Evolutionary conservation across 2,888 invertebrate species (phyloP), one percentile per base, ranked within the genome.

Genomic region (Ichneumoninae sp.): DNA sequence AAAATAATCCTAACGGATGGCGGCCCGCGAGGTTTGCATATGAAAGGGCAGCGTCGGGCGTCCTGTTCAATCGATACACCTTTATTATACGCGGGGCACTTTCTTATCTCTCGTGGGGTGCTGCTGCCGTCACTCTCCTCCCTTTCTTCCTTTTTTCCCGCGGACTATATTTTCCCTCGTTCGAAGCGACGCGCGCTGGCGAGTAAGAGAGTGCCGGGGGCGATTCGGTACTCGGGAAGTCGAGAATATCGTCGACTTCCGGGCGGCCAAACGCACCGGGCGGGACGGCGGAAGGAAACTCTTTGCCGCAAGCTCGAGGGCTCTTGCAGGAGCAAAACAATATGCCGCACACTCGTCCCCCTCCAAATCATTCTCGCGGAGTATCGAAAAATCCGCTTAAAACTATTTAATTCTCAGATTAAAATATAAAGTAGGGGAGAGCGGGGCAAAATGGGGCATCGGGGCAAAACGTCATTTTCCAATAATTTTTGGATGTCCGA

Each of bases 1-100:
- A 89, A 91, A 93, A 91, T 93, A 93, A 93, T 93, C 93, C 92
- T 92, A 92, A 93, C 91, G 92, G 92, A 93, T 93, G 92, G 92
- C 91, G 91, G 88, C 87, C 89, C 91, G 89, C 89, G 88, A 90
- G 86, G 90, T 93, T 93, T 93, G 93, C 93, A 93, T 93, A 93
- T 93, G 93, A 93, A 93, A 93, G 89, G 91, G 89, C 74, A 78
- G 85, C 85, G 69, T 82, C 80, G 82, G 80, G 88, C 81, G 66
- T 66, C 40, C 52, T 72, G 80, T 80, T 66, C 91, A 93, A 93
- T 93, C 93, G 93, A 93, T 93, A 93, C 90, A 92, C 92, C 91
- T 92, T 93, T 93, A 92, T 93, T 92, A 91, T 91, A 88, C 90
- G 84, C 66, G 71, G n/a, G 75, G 87, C 89, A 90, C 90, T 92